Evolutionary conservation across 2,113 vertebrate genomes (phyloP).

Genomic region (Tyto alba): DNA sequence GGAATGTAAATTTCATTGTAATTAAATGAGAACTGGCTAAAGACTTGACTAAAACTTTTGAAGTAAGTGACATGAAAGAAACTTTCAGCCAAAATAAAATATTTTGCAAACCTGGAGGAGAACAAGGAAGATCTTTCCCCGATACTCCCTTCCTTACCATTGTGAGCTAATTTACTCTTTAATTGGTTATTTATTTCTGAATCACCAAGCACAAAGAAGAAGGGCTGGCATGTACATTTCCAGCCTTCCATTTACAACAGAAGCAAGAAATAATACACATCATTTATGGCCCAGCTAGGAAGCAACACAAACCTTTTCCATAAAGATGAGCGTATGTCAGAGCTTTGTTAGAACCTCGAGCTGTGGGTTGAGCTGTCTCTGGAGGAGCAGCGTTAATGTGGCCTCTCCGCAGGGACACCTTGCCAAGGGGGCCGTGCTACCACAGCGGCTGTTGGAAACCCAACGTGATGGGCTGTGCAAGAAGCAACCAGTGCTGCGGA

Average conservation of each 20-base stretch:
- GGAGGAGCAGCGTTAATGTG: too few relatives aligned
- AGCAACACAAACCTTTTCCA: fast-evolving
- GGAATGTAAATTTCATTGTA: neutral
- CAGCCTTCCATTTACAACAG: neutral
- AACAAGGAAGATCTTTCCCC: neutral
- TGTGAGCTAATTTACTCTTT: neutral
- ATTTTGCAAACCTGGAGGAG: neutral
- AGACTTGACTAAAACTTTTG: neutral
- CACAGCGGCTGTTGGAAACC: neutral
- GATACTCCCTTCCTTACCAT: neutral
- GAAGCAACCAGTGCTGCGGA: neutral
- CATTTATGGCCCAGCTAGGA: neutral
- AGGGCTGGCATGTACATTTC: neutral
- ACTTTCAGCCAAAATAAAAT: neutral
- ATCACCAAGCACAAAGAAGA: neutral
- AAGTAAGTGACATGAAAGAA: neutral
- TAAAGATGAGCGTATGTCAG: neutral
- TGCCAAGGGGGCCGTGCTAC: too few relatives aligned
- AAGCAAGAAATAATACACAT: neutral
- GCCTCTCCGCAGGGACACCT: neutral
- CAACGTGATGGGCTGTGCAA: neutral
- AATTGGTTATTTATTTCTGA: neutral
- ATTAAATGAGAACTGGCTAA: neutral
- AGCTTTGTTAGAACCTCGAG: neutral
- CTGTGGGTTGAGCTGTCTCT: fast-evolving